Conservation (phyloP, 2,113 vertebrate species). For the Pithys albifrons region DNA sequence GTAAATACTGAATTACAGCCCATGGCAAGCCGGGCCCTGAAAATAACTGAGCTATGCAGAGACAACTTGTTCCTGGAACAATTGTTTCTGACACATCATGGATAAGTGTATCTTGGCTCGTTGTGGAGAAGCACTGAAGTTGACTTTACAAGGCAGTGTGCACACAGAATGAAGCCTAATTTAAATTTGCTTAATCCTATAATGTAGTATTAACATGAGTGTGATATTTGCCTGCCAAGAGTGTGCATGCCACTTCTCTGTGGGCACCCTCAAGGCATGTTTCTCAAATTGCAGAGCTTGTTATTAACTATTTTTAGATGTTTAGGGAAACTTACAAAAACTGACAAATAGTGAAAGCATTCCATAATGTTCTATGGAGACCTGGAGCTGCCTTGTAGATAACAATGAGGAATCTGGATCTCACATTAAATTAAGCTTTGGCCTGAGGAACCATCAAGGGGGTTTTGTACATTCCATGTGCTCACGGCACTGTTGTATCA, state of each 20-base stretch:
- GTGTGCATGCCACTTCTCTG: constrained; percentile 44
- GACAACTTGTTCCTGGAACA: constrained; percentile 47
- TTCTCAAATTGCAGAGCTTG: constrained; percentile 51
- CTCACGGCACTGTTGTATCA: neutral
- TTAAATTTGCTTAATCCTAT: constrained; percentile 44
- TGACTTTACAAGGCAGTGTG: constrained; percentile 66
- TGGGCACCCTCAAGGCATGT: constrained; percentile 43
- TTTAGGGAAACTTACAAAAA: constrained; percentile 51
- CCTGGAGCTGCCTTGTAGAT: constrained; percentile 5
- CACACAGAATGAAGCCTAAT: constrained; percentile 39
- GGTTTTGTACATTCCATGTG: neutral
- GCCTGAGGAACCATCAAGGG: neutral
- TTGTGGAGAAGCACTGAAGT: neutral
- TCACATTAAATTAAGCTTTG: neutral
- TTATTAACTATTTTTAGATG: constrained; percentile 56
- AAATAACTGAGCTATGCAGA: constrained; percentile 27
- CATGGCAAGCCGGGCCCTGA: constrained; percentile 20
- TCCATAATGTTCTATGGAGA: neutral
- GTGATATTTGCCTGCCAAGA: constrained; percentile 41
- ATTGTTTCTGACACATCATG: constrained; percentile 1
- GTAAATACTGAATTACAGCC: constrained; percentile 33
- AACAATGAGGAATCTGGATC: neutral
- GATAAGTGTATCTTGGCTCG: constrained; percentile 36
- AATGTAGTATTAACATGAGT: constrained; percentile 44
- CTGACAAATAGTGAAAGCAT: constrained; percentile 49